Percentiles rank a stretch among this genome's conserved stretches.
These are phyloP conservation scores for Etheostoma perlongum DNA, from an alignment of 2,797 vertebrate genomes.

Conservation along the genomic window DNA sequence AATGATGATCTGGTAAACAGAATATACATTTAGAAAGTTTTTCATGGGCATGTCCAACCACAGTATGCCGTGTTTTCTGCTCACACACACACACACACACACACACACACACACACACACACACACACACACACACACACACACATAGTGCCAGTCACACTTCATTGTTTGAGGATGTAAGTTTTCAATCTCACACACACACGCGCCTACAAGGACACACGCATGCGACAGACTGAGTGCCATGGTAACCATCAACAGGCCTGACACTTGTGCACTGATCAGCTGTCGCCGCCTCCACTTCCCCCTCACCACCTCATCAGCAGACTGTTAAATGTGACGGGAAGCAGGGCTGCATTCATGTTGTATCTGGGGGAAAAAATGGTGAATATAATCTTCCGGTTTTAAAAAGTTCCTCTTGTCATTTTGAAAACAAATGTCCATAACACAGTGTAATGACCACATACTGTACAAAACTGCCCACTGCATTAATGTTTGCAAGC, in stretches of 20 bases:
- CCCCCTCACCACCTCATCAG: slow-evolving; percentile 61
- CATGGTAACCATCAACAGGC: slow-evolving; percentile 79
- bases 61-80: not conserved
- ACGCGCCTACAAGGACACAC: slow-evolving; percentile 51
- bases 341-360: not conserved
- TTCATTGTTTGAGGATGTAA: not conserved
- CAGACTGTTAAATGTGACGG: slow-evolving; percentile 48
- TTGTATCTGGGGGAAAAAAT: not conserved
- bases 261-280: slow-evolving; percentile 71
- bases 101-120: too few species aligned
- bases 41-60: not conserved
- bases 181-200: slow-evolving; percentile 13
- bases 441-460: not conserved
- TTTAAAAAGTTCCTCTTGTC: not conserved
- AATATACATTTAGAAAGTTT: not conserved
- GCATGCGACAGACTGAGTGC: slow-evolving; percentile 69
- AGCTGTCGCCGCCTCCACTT: slow-evolving; percentile 71
- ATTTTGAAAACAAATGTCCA: not conserved
- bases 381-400: slow-evolving; percentile 2
- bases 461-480: too few species aligned
- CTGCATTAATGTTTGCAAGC: too few species aligned
- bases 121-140: too few species aligned
- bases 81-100: too few species aligned
- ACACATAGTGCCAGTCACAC: not conserved
- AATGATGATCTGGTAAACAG: not conserved